Percentiles rank a stretch among this genome's conserved stretches.
phyloP scores from a whole-genome alignment of 64 coral and sea anemone species.

The Orbicella faveolata region DNA sequence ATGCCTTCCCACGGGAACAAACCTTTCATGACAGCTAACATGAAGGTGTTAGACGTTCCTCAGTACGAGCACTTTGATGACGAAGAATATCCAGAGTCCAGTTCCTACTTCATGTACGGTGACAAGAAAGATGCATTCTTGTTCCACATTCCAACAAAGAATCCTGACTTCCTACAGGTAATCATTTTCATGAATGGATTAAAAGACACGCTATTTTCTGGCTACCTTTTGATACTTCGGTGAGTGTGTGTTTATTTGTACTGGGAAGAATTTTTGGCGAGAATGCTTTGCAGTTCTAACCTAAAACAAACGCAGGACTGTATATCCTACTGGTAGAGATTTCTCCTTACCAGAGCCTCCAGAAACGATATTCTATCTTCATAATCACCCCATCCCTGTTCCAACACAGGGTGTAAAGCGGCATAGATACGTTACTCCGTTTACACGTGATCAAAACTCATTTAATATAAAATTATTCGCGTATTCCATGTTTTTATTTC shows the following conservation, averaged over 20 bases:
- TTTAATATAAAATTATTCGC: too few species aligned
- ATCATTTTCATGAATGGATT: not conserved
- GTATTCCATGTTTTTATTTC: not conserved
- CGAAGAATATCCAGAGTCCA: slow-evolving; percentile 32
- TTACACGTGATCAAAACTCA: too few species aligned
- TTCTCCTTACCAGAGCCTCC: not conserved
- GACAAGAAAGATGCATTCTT: slow-evolving; percentile 24
- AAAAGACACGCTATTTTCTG: not conserved
- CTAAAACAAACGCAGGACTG: too few species aligned
- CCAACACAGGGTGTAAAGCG: not conserved
- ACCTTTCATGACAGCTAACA: slow-evolving; percentile 45
- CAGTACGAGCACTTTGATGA: slow-evolving; percentile 63
- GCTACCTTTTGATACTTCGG: not conserved
- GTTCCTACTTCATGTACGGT: slow-evolving; percentile 45
- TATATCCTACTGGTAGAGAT: too few species aligned
- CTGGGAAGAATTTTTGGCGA: not conserved
- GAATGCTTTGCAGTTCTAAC: too few species aligned
- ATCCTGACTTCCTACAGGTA: slow-evolving; percentile 62
- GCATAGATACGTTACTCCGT: not conserved
- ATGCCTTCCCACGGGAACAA: not conserved
- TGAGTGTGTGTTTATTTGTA: not conserved
- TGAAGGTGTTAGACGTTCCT: slow-evolving; percentile 45
- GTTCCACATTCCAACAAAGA: slow-evolving; percentile 49
- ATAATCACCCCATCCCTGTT: not conserved
- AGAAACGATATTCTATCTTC: not conserved